Evolutionary conservation across 2,888 invertebrate genomes (phyloP).

Genomic region (Taphrorychus bicolor): DNA sequence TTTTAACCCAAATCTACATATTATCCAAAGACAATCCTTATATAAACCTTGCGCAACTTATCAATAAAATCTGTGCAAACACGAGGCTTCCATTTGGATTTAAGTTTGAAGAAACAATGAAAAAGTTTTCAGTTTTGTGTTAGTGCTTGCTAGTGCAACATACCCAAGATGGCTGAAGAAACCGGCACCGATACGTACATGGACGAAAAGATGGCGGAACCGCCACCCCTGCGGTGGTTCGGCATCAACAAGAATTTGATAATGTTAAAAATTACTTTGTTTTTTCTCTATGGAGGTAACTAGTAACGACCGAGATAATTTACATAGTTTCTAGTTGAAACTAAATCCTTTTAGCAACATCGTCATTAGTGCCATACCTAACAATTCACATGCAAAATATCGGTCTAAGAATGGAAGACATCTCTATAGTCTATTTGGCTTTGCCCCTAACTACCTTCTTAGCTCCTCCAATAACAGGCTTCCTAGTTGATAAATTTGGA

Average conservation of each 20-base stretch:
- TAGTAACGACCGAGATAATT: conserved; percentile 39
- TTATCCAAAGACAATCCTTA: conserved; percentile 6
- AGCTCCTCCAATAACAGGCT: conserved; percentile 84
- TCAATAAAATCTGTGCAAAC: conserved; percentile 28
- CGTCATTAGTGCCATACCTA: conserved; percentile 83
- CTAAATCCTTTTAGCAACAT: conserved; percentile 70
- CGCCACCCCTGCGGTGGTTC: conserved; percentile 48
- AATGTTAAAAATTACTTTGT: conserved; percentile 82
- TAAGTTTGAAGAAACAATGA: conserved; percentile 17
- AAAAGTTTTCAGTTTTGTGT: conserved; percentile 19
- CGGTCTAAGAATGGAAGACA: conserved; percentile 85
- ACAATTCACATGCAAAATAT: conserved; percentile 92
- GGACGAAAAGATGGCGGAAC: conserved; percentile 58
- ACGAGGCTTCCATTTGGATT: conserved; percentile 11
- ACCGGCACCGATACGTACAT: conserved; percentile 56
- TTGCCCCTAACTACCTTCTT: conserved; percentile 87
- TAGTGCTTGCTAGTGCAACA: not conserved
- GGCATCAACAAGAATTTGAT: conserved; percentile 79
- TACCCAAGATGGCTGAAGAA: conserved; percentile 28
- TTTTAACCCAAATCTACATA: too few species aligned
- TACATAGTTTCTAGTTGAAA: not conserved
- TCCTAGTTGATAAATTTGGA: conserved; percentile 85
- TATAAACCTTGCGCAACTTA: conserved; percentile 25
- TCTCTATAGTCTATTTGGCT: conserved; percentile 85
- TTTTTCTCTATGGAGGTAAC: conserved; percentile 82